A percentile compares a stretch with the other conserved stretches of the same genome.
These are phyloP conservation scores for Urechis unicinctus DNA, from an alignment of 2,888 invertebrate species.

Conservation along the genomic window DNA sequence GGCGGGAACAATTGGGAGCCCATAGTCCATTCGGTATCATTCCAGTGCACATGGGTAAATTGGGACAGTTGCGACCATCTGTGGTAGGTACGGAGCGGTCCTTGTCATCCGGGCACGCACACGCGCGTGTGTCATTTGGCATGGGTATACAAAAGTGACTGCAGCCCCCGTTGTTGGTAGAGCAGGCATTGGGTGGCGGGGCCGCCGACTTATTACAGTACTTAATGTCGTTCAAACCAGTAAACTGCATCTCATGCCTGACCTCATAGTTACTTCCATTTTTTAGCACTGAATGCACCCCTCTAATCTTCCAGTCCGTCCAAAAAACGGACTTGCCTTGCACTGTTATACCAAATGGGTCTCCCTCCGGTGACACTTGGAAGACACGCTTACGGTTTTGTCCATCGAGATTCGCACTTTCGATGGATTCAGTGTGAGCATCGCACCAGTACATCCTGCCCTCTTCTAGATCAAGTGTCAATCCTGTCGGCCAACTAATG, in stretches of 20 bases:
- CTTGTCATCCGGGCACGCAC: constrained; percentile 10
- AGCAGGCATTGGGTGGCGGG: constrained; percentile 7
- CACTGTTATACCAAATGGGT: constrained; percentile 38
- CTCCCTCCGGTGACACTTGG: constrained; percentile 24
- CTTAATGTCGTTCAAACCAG: constrained; percentile 19
- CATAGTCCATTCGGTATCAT: too few species aligned
- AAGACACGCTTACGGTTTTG: constrained; percentile 20
- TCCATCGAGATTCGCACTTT: constrained; percentile 26
- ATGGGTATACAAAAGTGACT: constrained; percentile 16
- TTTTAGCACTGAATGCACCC: constrained; percentile 7
- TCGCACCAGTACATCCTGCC: constrained; percentile 46
- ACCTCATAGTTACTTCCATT: constrained; percentile 2
- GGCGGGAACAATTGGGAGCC: too few species aligned
- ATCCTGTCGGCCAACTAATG: constrained; percentile 1
- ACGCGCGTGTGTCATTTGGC: not conserved
- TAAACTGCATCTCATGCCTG: constrained; percentile 7
- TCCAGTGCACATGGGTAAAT: too few species aligned
- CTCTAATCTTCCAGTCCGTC: constrained; percentile 35
- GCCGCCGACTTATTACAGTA: constrained; percentile 8
- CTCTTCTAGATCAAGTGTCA: constrained; percentile 52
- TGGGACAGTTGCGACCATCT: not conserved
- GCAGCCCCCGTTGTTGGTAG: constrained; percentile 14
- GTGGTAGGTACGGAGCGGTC: not conserved
- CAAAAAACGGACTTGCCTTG: constrained; percentile 33
- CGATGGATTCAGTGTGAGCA: constrained; percentile 33